Evolutionary conservation across 2,797 vertebrate genomes (phyloP), one percentile per base, ranked within the genome.

Genomic region (Crossoptilon crossoptilon): DNA sequence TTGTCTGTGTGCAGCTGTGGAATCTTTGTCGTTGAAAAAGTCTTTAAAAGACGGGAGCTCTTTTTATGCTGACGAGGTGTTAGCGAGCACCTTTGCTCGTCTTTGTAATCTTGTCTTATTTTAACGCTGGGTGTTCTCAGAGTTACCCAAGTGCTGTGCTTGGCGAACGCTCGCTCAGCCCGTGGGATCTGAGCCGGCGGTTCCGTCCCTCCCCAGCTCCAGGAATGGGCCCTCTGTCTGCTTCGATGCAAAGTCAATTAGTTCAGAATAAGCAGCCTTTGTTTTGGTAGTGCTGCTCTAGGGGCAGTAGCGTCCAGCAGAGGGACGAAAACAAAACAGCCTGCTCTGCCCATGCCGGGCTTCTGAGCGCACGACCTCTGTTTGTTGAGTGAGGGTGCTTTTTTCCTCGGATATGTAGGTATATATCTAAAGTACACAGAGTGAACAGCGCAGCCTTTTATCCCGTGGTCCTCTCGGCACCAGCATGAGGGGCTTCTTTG

Each of bases 251-350:
- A 56, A 56, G n/a, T 31, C 31, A 56, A 56, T 56, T 19, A n/a
- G 55, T 56, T 12, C 31, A 7, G 55, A n/a, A n/a, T 31, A 69
- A 90, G 29, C 62, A 66, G 43, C 60, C 49, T 78, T 95, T 91
- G 83, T 91, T 95, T 89, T 69, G 75, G 59, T 66, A 78, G 66
- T 39, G 75, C 49, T 86, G 48, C 84, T 75, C 56, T 66, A 59
- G 46, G 59, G 77, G 29, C 56, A 64, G 75, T 70, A 89, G 66
- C 46, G 56, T 51, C 66, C 49, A 71, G 72, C 58, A 66, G 82
- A 83, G 66, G 82, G 55, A 35, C 39, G 49, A 59, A 82, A 66
- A 19, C 49, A 66, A 58, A 77, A 1, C 53, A 77, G 17, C 21
- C 39, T 3, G 2, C 66, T 87, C 59, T 56, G 51, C 41, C 51